A percentile compares a stretch with the other conserved stretches of the same genome.
Conservation (phyloP, 2,888 invertebrate species). For the Aspidiotus destructor region DNA sequence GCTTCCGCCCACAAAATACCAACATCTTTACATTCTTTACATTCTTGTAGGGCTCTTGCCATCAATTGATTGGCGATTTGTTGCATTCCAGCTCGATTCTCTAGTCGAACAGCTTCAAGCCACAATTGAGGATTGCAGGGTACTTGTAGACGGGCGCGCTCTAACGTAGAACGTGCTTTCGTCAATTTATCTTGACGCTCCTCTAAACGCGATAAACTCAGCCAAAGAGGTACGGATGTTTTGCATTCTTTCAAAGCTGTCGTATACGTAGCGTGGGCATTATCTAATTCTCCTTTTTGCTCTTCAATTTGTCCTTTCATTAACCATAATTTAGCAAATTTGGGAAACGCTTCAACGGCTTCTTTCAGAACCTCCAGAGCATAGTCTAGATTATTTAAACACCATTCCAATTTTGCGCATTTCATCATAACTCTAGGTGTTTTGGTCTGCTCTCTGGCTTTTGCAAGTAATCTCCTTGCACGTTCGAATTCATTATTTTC, state of each 20-base stretch:
- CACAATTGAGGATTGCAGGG: constrained; percentile 81
- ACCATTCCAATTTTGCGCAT: constrained; percentile 97
- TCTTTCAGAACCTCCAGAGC: constrained; percentile 75
- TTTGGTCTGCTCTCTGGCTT: constrained; percentile 88
- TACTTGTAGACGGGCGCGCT: constrained; percentile 86
- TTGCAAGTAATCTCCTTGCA: constrained; percentile 78
- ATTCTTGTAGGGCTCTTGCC: constrained; percentile 72
- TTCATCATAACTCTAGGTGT: constrained; percentile 98
- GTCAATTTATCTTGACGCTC: constrained; percentile 77
- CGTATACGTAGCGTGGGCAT: constrained; percentile 78
- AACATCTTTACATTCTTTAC: constrained; percentile 42
- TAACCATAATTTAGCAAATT: constrained; percentile 94
- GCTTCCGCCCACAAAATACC: constrained; percentile 96
- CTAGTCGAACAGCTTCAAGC: constrained; percentile 85
- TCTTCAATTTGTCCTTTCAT: constrained; percentile 97
- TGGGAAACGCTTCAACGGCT: constrained; percentile 77
- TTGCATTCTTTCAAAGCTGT: constrained; percentile 86
- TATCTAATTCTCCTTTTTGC: constrained; percentile 63
- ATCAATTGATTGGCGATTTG: constrained; percentile 86
- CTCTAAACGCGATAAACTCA: constrained; percentile 76
- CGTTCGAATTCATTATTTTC: constrained; percentile 96
- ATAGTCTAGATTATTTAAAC: constrained; percentile 70
- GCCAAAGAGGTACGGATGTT: constrained; percentile 83
- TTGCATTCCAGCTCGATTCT: constrained; percentile 63
- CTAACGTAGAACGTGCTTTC: constrained; percentile 90